These are phyloP conservation scores for Anas platyrhynchos DNA, from an alignment of 2,113 vertebrate genomes.

Conservation along the genomic window DNA sequence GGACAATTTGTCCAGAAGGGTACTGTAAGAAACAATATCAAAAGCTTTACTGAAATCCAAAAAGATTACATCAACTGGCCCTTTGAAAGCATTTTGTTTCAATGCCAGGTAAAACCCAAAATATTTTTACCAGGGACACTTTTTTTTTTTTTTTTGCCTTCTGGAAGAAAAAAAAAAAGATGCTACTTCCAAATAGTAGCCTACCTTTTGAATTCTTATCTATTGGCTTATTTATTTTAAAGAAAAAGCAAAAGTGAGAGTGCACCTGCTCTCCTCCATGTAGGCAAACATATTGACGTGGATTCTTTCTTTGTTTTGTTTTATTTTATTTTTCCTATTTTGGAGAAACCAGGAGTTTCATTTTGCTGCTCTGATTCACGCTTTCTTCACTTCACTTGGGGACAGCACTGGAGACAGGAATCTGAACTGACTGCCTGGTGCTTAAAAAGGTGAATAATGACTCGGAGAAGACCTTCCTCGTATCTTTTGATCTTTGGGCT, in stretches of 20 bases:
- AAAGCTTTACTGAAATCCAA: too few species aligned
- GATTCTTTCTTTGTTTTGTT: too few species aligned
- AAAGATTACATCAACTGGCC: too few species aligned
- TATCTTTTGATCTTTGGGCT: constrained; percentile 63
- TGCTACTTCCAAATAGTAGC: not conserved
- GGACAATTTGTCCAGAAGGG: too few species aligned
- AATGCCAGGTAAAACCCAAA: not conserved
- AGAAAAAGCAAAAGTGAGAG: not conserved
- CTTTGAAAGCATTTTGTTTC: not conserved
- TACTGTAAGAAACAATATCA: too few species aligned
- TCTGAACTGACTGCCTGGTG: constrained; percentile 9
- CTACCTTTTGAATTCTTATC: too few species aligned
- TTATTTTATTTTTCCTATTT: not conserved
- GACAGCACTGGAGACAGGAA: not conserved
- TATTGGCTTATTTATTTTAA: not conserved
- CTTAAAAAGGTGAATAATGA: constrained; percentile 62
- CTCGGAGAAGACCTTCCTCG: constrained; percentile 22
- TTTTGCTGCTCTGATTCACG: not conserved
- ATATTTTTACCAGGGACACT: not conserved
- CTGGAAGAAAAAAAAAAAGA: not conserved
- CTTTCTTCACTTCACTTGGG: not conserved
- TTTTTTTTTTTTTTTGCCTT: not conserved
- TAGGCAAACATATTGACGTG: accelerated
- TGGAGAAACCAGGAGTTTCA: accelerated
- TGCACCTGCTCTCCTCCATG: not conserved